These are phyloP conservation scores for Chondrosia reniformis DNA, from an alignment of 37 sponge, comb jelly and placozoan genomes.

Conservation along the genomic window DNA sequence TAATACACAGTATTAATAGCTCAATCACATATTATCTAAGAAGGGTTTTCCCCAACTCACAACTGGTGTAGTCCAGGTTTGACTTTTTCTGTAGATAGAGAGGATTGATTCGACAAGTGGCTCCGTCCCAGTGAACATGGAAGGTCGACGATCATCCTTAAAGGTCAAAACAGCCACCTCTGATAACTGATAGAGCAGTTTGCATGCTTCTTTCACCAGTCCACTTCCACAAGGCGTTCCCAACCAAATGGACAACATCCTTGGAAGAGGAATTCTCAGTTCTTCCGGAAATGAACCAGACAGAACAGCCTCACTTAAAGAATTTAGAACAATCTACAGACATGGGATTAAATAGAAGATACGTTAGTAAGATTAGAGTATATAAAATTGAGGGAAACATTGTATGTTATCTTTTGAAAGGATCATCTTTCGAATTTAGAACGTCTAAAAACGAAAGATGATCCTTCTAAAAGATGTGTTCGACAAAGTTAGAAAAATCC, in stretches of 20 bases:
- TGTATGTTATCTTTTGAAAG: no score
- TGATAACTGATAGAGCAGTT: constrained; percentile 17
- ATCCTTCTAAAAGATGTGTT: no score
- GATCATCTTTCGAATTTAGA: no score
- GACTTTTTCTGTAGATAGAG: background rate
- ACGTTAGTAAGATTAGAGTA: no score
- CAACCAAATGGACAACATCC: constrained; percentile 9
- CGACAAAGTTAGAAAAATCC: no score
- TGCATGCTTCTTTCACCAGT: background rate
- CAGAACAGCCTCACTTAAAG: background rate
- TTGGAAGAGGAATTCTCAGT: background rate
- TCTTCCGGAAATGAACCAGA: constrained; percentile 8
- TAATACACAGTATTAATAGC: no score
- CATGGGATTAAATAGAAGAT: no score
- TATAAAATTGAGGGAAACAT: no score
- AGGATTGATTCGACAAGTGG: background rate
- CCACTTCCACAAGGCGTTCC: background rate
- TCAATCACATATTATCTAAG: no score
- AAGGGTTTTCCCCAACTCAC: no score
- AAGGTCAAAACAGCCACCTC: background rate
- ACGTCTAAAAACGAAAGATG: no score
- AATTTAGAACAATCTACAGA: background rate
- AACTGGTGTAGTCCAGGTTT: no score
- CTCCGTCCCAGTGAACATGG: background rate
- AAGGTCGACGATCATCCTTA: background rate